Base-by-base conservation (phyloP, 2,797 vertebrate species). In the Myotis vivesi region DNA sequence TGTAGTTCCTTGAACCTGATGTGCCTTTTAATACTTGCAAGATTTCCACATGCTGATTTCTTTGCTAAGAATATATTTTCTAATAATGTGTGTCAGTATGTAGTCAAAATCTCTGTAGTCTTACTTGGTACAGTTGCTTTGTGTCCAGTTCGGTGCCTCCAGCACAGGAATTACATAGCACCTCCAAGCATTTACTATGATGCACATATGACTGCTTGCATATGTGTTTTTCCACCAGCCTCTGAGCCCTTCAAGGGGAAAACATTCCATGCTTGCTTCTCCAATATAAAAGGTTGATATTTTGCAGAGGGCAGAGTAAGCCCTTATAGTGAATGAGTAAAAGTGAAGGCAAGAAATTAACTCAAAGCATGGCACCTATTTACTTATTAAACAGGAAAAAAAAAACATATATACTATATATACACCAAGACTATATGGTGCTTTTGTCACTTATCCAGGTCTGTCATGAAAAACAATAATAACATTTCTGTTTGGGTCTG, bases 321-420 rank as follows among this genome's bases (percentile, higher is more conserved):
- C 10, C 22, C 28, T 81, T 84, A 79, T 44, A 9, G 71, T 75
- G 30, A 68, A 64, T 80, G 20, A 75, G 38, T 73, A 23, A 64
- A 19, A 57, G 5, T 90, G 12, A 86, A 95, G 10, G 10, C 64
- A 82, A 69, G 19, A 88, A 79, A 89, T 89, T 51, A 95, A 84
- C 44, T 69, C 12, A 91, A 73, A 41, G 2, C 2, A 33, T 69
- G n/a, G 2, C 11, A 64, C 87, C 4, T 44, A 25, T 57, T n/a
- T 36, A 16, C 83, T 25, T 68, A 4, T 64, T 79, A 62, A 77
- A 76, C 12, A 89, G 10, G 12, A 6, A 23, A 33, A 75, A 33
- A 75, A 85, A 66, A 2, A 64, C 22, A 73, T 44, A 53, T 22
- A 44, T 30, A 41, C 46, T 4, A 30, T 38, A 30, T 6, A 33